phyloP scores from a whole-genome alignment of 2,113 vertebrate genomes.

The Emydocephalus ijimae region DNA sequence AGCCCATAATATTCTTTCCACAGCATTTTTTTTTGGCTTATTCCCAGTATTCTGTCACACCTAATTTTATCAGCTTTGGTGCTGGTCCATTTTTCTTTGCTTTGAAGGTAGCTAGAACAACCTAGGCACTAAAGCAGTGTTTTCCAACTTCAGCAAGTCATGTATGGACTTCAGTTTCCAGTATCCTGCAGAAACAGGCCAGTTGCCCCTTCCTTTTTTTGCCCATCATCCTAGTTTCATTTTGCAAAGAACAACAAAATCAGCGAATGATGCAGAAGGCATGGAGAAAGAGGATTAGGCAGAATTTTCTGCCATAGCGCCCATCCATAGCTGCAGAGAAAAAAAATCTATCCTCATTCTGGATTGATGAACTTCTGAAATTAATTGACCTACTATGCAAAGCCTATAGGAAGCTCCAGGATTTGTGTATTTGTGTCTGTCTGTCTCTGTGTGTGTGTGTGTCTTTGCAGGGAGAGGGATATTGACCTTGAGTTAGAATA shows the following conservation, averaged over 20 bases:
- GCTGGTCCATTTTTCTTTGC: rapidly evolving
- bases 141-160: background rate
- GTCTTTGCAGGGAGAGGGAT: background rate
- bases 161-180: background rate
- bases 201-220: background rate
- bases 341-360: background rate
- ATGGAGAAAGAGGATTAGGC: background rate
- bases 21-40: background rate
- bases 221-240: background rate
- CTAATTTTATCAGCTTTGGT: background rate
- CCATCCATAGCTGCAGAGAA: background rate
- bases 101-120: background rate
- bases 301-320: background rate
- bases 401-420: background rate
- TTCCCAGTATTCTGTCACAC: background rate
- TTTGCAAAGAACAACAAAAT: background rate
- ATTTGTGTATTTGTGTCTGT: no score
- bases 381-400: background rate
- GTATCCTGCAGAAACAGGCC: background rate
- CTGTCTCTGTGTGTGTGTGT: background rate
- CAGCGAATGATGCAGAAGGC: background rate
- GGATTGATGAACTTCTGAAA: background rate
- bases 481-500: background rate
- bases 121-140: background rate
- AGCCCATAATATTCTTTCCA: constrained; percentile 7